phyloP scores from a whole-genome alignment of 30 jellyfish, hydroid and myxozoan species.

The Aurelia coerulea region DNA sequence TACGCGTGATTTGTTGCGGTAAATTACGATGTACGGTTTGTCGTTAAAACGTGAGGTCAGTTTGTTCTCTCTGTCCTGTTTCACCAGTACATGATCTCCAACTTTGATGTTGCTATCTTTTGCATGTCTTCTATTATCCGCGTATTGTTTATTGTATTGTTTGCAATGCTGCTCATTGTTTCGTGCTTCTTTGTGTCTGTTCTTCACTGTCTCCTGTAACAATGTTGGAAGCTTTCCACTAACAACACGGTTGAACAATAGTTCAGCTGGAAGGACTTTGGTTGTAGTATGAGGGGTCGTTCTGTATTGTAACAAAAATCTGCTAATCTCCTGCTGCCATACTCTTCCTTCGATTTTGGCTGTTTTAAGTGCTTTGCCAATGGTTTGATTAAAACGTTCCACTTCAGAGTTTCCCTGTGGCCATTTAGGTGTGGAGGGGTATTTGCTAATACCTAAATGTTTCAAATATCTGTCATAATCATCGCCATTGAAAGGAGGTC shows the following conservation, averaged over 20 bases:
- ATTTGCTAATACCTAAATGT: constrained; percentile 4
- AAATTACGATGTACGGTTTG: constrained; percentile 8
- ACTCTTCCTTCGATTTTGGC: constrained; percentile 19
- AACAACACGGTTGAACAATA: constrained; percentile 35
- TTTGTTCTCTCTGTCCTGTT: constrained; percentile 35
- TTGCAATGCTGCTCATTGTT: constrained; percentile 4
- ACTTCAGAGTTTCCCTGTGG: constrained; percentile 36
- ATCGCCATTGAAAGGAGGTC: constrained; percentile 62
- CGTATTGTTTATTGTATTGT: constrained; percentile 27
- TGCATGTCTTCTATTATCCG: constrained; percentile 17
- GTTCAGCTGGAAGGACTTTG: constrained; percentile 38
- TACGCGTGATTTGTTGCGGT: constrained; percentile 23
- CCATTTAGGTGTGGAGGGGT: constrained; percentile 32
- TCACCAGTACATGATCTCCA: constrained; percentile 25
- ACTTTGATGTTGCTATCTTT: constrained; percentile 15
- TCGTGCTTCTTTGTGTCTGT: constrained; percentile 16
- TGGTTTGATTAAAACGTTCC: constrained; percentile 19
- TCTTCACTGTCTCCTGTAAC: not conserved
- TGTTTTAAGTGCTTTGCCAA: constrained; percentile 35
- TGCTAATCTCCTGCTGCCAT: constrained; percentile 40
- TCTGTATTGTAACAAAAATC: constrained; percentile 26
- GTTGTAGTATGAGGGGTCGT: constrained; percentile 51
- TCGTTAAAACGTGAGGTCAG: not conserved
- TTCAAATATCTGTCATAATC: constrained; percentile 20
- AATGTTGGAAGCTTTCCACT: constrained; percentile 21